Conservation (phyloP, 2,888 invertebrate genomes). For the Metacarcinus magister region DNA sequence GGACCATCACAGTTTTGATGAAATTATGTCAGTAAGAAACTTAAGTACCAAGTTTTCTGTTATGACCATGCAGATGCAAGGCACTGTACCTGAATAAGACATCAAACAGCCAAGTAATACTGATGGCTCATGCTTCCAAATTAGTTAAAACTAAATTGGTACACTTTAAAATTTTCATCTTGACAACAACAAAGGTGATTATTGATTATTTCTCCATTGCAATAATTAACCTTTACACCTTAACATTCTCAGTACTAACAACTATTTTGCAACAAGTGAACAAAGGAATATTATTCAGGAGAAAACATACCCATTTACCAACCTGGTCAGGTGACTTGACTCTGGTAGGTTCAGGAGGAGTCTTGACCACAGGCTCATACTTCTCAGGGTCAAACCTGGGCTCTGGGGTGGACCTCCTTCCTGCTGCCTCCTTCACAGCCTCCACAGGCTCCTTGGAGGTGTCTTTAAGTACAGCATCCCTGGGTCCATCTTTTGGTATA, state of each 20-base stretch:
- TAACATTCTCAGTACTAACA: not conserved
- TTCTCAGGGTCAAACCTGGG: slow-evolving; percentile 82
- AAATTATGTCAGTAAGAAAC: not conserved
- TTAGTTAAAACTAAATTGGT: not conserved
- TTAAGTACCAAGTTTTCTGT: not conserved
- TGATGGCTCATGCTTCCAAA: not conserved
- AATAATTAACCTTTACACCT: not conserved
- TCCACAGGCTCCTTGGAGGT: slow-evolving; percentile 76
- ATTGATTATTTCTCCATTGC: not conserved
- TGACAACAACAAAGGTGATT: not conserved
- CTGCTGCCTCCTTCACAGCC: slow-evolving; percentile 80
- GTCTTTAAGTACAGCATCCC: slow-evolving; percentile 60
- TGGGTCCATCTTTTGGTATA: slow-evolving; percentile 74
- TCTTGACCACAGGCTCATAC: slow-evolving; percentile 92
- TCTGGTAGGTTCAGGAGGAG: slow-evolving; percentile 95
- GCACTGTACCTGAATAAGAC: not conserved
- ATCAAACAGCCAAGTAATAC: not conserved
- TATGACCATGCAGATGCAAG: not conserved
- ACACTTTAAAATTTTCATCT: not conserved
- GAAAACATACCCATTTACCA: slow-evolving; percentile 82
- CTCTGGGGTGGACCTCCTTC: slow-evolving; percentile 81
- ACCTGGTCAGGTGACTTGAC: slow-evolving; percentile 93
- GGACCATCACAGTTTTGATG: not conserved
- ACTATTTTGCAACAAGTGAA: slow-evolving; percentile 54
- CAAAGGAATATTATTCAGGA: slow-evolving; percentile 71